These are phyloP conservation scores for Pagrus major DNA, from an alignment of 2,113 vertebrate species.

Conservation along the genomic window DNA sequence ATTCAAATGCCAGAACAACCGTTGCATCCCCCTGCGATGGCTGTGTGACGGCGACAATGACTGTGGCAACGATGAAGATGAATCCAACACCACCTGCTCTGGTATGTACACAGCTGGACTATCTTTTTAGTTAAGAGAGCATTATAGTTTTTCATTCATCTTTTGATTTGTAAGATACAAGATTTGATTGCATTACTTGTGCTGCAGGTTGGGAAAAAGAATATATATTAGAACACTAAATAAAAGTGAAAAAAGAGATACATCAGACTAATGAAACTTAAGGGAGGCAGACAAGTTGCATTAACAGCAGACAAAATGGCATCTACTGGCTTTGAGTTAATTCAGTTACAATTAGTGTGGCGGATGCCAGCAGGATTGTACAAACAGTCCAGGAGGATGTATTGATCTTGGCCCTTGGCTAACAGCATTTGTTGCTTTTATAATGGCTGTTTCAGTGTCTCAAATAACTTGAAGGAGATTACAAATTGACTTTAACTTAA, in stretches of 20 bases:
- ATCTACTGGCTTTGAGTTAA: neutral
- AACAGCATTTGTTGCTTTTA: constrained; percentile 6
- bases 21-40: constrained; percentile 97
- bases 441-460: neutral
- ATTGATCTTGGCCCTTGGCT: constrained; percentile 17
- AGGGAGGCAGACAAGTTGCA: neutral
- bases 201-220: neutral
- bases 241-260: neutral
- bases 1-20: constrained; percentile 98
- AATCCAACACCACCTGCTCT: constrained; percentile 96
- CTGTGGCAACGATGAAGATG: constrained; percentile 95
- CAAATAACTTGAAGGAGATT: constrained; percentile 6
- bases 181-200: neutral
- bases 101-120: constrained; percentile 77
- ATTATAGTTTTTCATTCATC: neutral
- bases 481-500: constrained; percentile 12
- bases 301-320: neutral
- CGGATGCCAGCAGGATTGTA: constrained; percentile 1
- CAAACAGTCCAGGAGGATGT: neutral
- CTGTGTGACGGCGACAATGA: constrained; percentile 98
- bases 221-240: too few species aligned
- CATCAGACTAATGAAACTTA: neutral
- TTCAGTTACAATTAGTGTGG: neutral
- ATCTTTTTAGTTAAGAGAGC: neutral
- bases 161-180: neutral